A percentile compares a stretch with the other conserved stretches of the same genome.
Evolutionary conservation across 2,888 invertebrate species (phyloP).

Genomic region (Temnothorax unifasciatus): DNA sequence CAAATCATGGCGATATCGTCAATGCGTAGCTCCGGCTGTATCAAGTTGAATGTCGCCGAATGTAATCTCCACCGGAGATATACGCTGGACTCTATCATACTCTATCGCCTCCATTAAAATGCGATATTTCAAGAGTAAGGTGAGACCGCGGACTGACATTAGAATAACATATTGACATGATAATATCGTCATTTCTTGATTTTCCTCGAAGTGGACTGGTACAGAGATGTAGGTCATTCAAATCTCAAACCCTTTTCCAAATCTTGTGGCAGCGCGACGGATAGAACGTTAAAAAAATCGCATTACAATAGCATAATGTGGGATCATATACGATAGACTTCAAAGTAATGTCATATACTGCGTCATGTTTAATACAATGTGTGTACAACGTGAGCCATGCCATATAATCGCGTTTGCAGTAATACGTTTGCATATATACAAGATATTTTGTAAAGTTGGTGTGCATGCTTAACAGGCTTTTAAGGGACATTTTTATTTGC

Average conservation of each 20-base stretch:
- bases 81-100: slow-evolving; percentile 5
- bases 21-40: slow-evolving; percentile 16
- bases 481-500: neutral
- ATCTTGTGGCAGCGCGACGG: slow-evolving; percentile 31
- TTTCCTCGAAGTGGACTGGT: slow-evolving; percentile 40
- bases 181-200: slow-evolving; percentile 14
- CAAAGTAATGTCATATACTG: slow-evolving; percentile 61
- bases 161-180: neutral
- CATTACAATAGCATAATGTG: slow-evolving; percentile 69
- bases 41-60: slow-evolving; percentile 24
- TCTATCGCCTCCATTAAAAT: slow-evolving; percentile 25
- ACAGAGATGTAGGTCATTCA: slow-evolving; percentile 50
- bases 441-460: slow-evolving; percentile 28
- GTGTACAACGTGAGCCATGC: slow-evolving; percentile 28
- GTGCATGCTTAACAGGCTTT: slow-evolving; percentile 1
- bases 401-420: slow-evolving; percentile 38
- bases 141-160: neutral
- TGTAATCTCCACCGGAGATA: slow-evolving; percentile 33
- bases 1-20: slow-evolving; percentile 52
- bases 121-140: neutral
- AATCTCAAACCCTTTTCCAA: slow-evolving; percentile 48
- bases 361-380: slow-evolving; percentile 49
- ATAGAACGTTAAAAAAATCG: slow-evolving; percentile 58
- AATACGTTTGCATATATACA: slow-evolving; percentile 23
- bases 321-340: slow-evolving; percentile 63